phyloP scores from a whole-genome alignment of 1,140 invertebrate species.

The Drosophila pseudoobscura region DNA sequence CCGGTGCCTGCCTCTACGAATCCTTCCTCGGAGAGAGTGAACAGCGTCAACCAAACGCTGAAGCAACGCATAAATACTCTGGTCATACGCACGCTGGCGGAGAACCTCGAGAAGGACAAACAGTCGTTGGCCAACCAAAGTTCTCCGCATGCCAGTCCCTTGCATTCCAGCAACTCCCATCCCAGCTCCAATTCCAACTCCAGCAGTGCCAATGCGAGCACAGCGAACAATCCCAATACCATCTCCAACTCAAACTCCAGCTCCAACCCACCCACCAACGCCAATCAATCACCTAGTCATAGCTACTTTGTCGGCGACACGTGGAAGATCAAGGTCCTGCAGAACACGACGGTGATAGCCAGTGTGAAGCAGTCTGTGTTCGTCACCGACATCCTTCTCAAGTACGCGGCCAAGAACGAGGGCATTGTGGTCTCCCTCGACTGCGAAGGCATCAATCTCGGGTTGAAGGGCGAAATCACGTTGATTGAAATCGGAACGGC shows the following conservation, averaged over 20 bases:
- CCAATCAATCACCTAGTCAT: conserved; percentile 77
- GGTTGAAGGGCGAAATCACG: conserved; percentile 92
- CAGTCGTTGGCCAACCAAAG: conserved; percentile 84
- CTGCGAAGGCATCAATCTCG: conserved; percentile 96
- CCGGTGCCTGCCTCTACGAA: conserved; percentile 62
- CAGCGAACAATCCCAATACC: conserved; percentile 73
- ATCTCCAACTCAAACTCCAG: neutral
- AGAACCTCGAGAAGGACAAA: conserved; percentile 94
- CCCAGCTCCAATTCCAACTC: conserved; percentile 46
- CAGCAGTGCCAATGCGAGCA: conserved; percentile 75
- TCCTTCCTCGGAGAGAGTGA: conserved; percentile 84
- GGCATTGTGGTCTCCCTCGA: conserved; percentile 90
- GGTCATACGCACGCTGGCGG: conserved; percentile 94
- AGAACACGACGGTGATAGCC: conserved; percentile 90
- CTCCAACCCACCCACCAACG: conserved; percentile 36
- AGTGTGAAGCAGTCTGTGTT: conserved; percentile 90
- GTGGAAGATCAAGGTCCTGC: conserved; percentile 92
- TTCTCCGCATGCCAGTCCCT: conserved; percentile 78
- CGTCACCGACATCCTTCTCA: conserved; percentile 91
- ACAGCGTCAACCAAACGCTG: conserved; percentile 88
- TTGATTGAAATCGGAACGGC: conserved; percentile 93
- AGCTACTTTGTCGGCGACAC: conserved; percentile 87
- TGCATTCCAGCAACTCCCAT: conserved; percentile 68
- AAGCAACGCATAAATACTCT: conserved; percentile 94
- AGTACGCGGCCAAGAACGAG: conserved; percentile 85